Evolutionary conservation across 2,888 invertebrate genomes (phyloP).

Genomic region (Azorinus chamasolen): DNA sequence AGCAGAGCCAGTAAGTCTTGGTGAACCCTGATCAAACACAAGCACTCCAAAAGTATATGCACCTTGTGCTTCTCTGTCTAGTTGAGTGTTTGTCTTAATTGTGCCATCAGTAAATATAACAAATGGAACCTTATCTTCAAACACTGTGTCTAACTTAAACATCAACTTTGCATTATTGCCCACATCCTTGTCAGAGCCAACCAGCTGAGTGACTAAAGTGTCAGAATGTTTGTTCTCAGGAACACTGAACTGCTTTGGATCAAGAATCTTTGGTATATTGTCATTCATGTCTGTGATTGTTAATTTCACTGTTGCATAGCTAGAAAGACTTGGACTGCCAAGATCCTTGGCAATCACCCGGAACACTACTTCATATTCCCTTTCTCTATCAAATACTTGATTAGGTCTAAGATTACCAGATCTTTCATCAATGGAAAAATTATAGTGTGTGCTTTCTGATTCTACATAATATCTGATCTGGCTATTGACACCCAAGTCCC

Average conservation of each 20-base stretch:
- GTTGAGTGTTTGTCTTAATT: slow-evolving; percentile 62
- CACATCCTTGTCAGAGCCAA: slow-evolving; percentile 96
- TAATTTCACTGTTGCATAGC: slow-evolving; percentile 89
- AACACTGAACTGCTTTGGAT: slow-evolving; percentile 95
- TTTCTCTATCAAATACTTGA: slow-evolving; percentile 93
- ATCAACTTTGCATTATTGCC: slow-evolving; percentile 92
- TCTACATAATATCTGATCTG: slow-evolving; percentile 87
- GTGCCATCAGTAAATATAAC: slow-evolving; percentile 66
- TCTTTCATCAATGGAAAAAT: slow-evolving; percentile 94
- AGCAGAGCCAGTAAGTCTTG: slow-evolving; percentile 54
- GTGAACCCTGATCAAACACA: slow-evolving; percentile 66
- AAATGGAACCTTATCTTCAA: slow-evolving; percentile 61
- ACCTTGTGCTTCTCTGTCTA: slow-evolving; percentile 66
- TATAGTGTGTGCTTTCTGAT: slow-evolving; percentile 89
- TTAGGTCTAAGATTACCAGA: slow-evolving; percentile 95
- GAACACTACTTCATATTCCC: slow-evolving; percentile 96
- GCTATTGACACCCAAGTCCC: slow-evolving; percentile 56
- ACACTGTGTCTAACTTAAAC: slow-evolving; percentile 59
- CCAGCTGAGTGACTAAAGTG: slow-evolving; percentile 94
- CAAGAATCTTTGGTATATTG: slow-evolving; percentile 96
- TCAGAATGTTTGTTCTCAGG: slow-evolving; percentile 96
- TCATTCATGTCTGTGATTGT: slow-evolving; percentile 98
- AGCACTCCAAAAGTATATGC: slow-evolving; percentile 63
- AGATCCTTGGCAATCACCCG: slow-evolving; percentile 94
- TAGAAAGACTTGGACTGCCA: slow-evolving; percentile 91